Base-by-base conservation (phyloP, 2,888 invertebrate genomes). In the Plemyria rubiginata region DNA sequence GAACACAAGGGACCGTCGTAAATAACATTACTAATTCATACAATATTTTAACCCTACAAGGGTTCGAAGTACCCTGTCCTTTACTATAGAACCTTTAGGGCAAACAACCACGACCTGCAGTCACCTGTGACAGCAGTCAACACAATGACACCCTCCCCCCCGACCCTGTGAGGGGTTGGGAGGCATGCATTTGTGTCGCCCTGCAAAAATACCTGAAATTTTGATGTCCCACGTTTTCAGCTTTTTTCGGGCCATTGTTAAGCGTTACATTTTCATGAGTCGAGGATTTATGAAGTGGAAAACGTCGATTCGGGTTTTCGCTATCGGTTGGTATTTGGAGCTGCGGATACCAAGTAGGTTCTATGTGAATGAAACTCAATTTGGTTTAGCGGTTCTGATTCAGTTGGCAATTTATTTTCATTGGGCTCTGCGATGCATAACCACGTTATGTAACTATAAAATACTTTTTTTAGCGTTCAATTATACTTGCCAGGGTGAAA, bases 81-180 rank as follows among this genome's bases (percentile, higher is more conserved):
- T 70, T 68, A 49, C 52, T 62, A 54, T 62, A 55, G 60, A 67
- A 62, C 67, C 69, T 70, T 66, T 62, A 56, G 64, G 56, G 60
- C 58, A 48, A 62, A 72, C 65, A 65, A 68, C 68, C 72, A 70
- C 76, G 78, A 77, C 72, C 78, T 79, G 82, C 81, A 75, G 78
- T 83, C 81, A 80, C 78, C 79, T 80, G 76, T 79, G 77, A 75
- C 74, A 71, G 72, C 78, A 79, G 76, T 74, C 74, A 71, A 72
- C 77, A 80, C 78, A 85, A 82, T 80, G 73, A 78, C 66, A 70
- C 65, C 67, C 70, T 67, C 54, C 11, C 46, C 59, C 65, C 52
- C 52, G 11, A 38, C 51, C 43, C 36, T 15, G n/a, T 16, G 0
- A 38, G 46, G 36, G 54, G 50, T n/a, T 40, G 50, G 43, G 51